A percentile compares a stretch with the other conserved stretches of the same genome.
Conservation (phyloP, 2,113 vertebrate species). For the Tragelaphus scriptus region DNA sequence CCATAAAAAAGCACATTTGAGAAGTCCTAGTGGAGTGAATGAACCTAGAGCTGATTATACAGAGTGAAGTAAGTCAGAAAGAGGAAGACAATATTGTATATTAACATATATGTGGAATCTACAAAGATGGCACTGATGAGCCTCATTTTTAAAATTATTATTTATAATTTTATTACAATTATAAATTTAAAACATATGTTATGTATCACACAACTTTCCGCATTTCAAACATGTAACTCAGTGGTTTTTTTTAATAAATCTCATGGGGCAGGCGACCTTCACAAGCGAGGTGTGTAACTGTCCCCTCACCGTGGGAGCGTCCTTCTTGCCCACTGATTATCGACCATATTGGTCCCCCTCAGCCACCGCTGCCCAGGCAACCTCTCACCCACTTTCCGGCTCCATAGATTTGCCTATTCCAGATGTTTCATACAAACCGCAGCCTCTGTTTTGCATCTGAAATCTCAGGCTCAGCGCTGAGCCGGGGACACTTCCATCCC, state of each 20-base stretch:
- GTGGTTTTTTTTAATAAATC: background rate
- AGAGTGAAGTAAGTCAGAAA: background rate
- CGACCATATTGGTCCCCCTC: fast-evolving
- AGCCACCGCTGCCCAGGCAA: background rate
- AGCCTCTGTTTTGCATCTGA: background rate
- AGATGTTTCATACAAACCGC: fast-evolving
- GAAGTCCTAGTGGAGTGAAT: background rate
- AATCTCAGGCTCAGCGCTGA: background rate
- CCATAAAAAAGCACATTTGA: background rate
- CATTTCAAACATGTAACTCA: background rate
- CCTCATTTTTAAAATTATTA: background rate
- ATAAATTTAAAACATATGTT: background rate
- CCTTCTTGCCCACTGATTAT: background rate
- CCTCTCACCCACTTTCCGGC: fast-evolving
- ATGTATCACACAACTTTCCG: background rate
- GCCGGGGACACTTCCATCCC: background rate
- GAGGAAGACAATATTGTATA: background rate
- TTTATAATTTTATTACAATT: background rate
- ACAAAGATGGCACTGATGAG: background rate
- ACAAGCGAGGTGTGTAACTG: fast-evolving
- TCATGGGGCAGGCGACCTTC: fast-evolving
- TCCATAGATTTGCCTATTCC: background rate
- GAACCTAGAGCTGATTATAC: background rate
- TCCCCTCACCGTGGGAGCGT: fast-evolving
- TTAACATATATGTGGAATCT: background rate